phyloP scores from a whole-genome alignment of 2,113 vertebrate species.

The Hydrolagus affinis region DNA sequence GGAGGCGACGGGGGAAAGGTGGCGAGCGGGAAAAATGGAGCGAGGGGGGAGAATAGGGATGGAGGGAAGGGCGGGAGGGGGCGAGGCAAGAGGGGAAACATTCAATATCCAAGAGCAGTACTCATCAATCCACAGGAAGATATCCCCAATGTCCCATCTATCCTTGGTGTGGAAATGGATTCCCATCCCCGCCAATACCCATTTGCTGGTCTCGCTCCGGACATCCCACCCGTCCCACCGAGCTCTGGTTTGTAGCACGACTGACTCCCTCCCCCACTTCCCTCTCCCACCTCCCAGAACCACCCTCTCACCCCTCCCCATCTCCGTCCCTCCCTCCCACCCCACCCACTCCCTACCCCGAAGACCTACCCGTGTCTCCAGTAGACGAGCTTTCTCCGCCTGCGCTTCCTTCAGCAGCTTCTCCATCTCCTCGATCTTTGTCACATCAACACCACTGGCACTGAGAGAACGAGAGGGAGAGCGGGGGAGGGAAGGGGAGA shows the following conservation, averaged over 20 bases:
- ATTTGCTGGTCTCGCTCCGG: no score
- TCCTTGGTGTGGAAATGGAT: no score
- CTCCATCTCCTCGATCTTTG: slow-evolving; percentile 93
- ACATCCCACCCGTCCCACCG: no score
- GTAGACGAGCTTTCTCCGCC: slow-evolving; percentile 76
- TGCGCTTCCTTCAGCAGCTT: slow-evolving; percentile 88
- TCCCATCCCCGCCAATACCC: no score
- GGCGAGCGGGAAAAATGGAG: no score
- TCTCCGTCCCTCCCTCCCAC: rapidly evolving
- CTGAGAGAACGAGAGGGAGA: slow-evolving; percentile 44
- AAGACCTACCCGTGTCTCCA: slow-evolving; percentile 77
- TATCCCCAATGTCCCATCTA: no score
- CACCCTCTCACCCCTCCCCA: no score
- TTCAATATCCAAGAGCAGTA: background rate
- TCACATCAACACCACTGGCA: slow-evolving; percentile 67
- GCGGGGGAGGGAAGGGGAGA: background rate
- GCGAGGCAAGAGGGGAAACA: background rate
- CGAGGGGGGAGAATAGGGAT: no score
- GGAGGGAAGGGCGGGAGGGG: background rate
- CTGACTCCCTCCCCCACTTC: rapidly evolving
- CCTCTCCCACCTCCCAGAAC: background rate
- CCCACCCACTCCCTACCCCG: rapidly evolving
- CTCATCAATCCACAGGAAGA: no score
- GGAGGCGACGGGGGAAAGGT: background rate
- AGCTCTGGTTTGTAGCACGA: no score